phyloP scores from a whole-genome alignment of 2,797 vertebrate species.

The Harpagifer antarcticus region DNA sequence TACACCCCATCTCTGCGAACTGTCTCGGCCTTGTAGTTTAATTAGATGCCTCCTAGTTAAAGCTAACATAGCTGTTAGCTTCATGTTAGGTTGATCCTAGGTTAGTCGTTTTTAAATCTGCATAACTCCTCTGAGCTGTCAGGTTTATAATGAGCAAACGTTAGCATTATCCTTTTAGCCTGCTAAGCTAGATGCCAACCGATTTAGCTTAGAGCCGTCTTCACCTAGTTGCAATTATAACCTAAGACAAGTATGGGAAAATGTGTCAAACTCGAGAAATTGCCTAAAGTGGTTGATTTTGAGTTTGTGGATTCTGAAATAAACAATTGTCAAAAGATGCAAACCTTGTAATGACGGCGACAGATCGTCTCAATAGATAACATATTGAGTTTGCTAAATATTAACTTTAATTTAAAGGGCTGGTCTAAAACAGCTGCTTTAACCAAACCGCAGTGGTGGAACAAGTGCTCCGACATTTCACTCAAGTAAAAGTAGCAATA shows the following conservation, averaged over 20 bases:
- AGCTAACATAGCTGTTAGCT: conserved; percentile 4
- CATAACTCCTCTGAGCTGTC: not conserved
- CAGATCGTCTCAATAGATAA: not conserved
- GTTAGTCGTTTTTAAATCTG: accelerated
- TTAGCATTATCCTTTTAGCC: not conserved
- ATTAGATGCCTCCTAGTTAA: not conserved
- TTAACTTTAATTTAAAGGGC: not conserved
- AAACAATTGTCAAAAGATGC: not conserved
- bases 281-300: accelerated
- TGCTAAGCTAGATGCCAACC: not conserved
- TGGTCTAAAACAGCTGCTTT: conserved; percentile 6
- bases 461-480: not conserved
- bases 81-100: not conserved
- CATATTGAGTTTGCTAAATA: not conserved
- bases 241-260: conserved; percentile 24
- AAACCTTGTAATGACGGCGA: not conserved
- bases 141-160: not conserved
- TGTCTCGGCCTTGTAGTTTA: conserved; percentile 36
- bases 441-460: not conserved
- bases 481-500: not conserved
- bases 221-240: not conserved
- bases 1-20: conserved; percentile 10
- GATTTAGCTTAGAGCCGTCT: conserved; percentile 11
- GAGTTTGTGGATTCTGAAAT: too few relatives aligned
- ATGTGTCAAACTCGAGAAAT: conserved; percentile 7